Conservation (phyloP, 2,113 vertebrate species). For the Zootoca vivipara region DNA sequence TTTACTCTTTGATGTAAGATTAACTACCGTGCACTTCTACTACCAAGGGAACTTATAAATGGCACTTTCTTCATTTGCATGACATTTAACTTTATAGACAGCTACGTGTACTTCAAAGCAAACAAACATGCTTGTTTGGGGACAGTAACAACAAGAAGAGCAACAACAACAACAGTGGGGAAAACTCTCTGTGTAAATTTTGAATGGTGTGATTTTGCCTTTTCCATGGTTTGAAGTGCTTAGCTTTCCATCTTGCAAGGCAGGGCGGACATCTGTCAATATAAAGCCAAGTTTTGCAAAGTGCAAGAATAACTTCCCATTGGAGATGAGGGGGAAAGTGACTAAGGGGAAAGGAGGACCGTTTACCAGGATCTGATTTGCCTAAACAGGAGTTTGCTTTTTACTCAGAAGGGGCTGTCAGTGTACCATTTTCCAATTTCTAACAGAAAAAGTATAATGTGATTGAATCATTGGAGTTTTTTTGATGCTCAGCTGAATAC, state of each 20-base stretch:
- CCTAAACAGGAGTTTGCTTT: fast-evolving
- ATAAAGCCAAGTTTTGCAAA: slow-evolving; percentile 59
- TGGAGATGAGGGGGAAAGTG: slow-evolving; percentile 65
- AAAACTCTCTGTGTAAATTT: slow-evolving; percentile 73
- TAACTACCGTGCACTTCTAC: slow-evolving; percentile 57
- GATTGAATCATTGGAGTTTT: not conserved
- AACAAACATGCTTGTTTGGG: slow-evolving; percentile 68
- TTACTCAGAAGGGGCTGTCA: slow-evolving; percentile 4
- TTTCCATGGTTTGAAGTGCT: slow-evolving; percentile 70
- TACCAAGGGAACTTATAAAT: slow-evolving; percentile 61
- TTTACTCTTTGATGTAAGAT: slow-evolving; percentile 48
- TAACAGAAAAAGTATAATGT: not conserved
- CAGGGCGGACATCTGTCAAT: slow-evolving; percentile 45
- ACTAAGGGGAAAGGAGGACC: slow-evolving; percentile 20
- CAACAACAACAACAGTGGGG: slow-evolving; percentile 34
- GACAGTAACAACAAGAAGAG: slow-evolving; percentile 33
- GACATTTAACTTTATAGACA: slow-evolving; percentile 76
- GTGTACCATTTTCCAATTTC: slow-evolving; percentile 8
- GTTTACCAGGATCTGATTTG: slow-evolving; percentile 9
- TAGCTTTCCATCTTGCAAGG: slow-evolving; percentile 61
- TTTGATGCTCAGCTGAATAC: not conserved
- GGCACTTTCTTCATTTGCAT: slow-evolving; percentile 80
- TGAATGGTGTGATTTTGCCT: slow-evolving; percentile 73
- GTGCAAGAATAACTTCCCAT: slow-evolving; percentile 70
- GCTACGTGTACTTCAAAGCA: slow-evolving; percentile 76